Evolutionary conservation across 2,113 vertebrate species (phyloP), one percentile per base, ranked within the genome.

Genomic region (Danionella cerebrum): DNA sequence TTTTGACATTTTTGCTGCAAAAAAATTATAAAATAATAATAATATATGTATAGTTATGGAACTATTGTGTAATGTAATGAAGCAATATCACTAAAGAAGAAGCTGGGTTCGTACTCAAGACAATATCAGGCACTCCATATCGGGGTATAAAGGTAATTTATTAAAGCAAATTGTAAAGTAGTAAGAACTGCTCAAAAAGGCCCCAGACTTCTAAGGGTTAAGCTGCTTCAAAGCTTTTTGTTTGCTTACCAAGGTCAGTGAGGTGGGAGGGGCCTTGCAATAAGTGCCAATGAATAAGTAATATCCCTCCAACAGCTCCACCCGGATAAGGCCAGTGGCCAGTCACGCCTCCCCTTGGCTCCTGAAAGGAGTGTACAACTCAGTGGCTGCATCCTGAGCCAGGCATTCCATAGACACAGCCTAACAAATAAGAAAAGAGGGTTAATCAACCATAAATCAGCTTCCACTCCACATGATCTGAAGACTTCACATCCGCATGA

Each of bases 181-280:
- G n/a, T n/a, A n/a, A n/a, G n/a, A n/a, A n/a, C n/a, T n/a, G n/a
- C n/a, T n/a, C n/a, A n/a, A n/a, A n/a, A n/a, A n/a, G n/a, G n/a
- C n/a, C n/a, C n/a, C n/a, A n/a, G n/a, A n/a, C n/a, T n/a, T n/a
- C n/a, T n/a, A n/a, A n/a, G n/a, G n/a, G n/a, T n/a, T n/a, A n/a
- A n/a, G n/a, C n/a, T n/a, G n/a, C n/a, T n/a, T n/a, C n/a, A 14
- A 11, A 7, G 13, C 6, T 22, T 24, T n/a, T 10, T 1, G 3
- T 51, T 44, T 18, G 42, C 77, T 82, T 52, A 87, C 87, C 67
- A 51, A 63, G 71, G 70, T 88, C 87, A 90, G 73, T 84, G 72
- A 59, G 63, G 62, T 42, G 72, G 55, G 11, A 78, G 76, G 55
- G 44, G 71, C 27, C 74, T 68, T 54, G 63, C 51, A 31, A 57